Conservation (phyloP, 1,140 invertebrate genomes). For the Listronotus oregonensis region DNA sequence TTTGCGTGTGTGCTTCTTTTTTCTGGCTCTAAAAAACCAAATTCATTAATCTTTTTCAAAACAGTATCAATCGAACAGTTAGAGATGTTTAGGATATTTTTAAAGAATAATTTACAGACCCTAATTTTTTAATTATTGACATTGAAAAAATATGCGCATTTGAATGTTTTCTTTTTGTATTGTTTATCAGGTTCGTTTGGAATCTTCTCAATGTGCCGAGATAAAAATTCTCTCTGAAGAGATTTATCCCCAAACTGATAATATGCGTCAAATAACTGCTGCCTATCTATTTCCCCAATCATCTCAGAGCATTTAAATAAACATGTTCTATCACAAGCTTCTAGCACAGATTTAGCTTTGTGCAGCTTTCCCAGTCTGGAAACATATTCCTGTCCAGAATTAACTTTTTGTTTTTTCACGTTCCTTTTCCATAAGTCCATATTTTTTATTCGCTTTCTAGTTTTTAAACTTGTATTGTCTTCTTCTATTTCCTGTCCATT, state of each 20-base stretch:
- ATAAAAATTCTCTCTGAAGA: no score
- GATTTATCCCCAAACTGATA: no score
- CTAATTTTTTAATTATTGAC: no score
- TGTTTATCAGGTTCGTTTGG: not conserved
- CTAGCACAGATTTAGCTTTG: conserved; percentile 8
- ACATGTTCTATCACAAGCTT: not conserved
- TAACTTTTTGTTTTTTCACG: not conserved
- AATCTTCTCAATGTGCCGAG: not conserved
- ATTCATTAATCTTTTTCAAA: conserved; percentile 14
- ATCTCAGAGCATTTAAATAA: no score
- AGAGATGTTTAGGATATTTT: not conserved
- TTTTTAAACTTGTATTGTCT: no score
- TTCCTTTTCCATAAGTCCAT: conserved; percentile 6
- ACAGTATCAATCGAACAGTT: conserved; percentile 13
- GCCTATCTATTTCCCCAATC: no score
- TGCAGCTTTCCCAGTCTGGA: conserved; percentile 10
- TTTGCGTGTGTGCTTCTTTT: conserved; percentile 4
- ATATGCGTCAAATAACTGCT: no score
- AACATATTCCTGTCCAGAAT: conserved; percentile 5
- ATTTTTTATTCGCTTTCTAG: not conserved
- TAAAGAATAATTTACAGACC: no score
- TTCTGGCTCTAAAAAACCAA: not conserved
- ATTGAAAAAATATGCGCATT: no score
- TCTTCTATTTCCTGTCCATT: no score
- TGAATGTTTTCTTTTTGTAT: no score